Base-by-base conservation (phyloP, 2,888 invertebrate genomes). In the Mermis nigrescens region DNA sequence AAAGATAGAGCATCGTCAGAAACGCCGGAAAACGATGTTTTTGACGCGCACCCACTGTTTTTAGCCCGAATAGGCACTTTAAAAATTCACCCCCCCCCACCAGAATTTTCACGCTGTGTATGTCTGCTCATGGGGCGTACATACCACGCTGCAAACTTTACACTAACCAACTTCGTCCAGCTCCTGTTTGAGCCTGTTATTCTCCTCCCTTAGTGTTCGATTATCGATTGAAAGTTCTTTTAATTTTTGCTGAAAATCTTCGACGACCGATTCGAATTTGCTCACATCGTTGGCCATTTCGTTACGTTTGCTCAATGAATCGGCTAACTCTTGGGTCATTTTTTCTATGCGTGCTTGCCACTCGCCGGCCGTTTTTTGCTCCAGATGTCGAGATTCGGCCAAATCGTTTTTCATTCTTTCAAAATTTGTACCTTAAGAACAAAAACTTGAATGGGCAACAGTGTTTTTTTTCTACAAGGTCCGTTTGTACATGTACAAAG, bases 341-440 rank as follows among this genome's bases (percentile, higher is more conserved):
- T 63, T 63, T n/a, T 64, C 62, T 32, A 68, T 64, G 46, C 67
- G 66, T n/a, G 62, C 61, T 65, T 67, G 45, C 46, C 64, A 51
- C 7, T 54, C 24, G 7, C 54, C 22, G 22, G 22, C 22, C 31
- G 31, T 24, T 31, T n/a, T 7, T 56, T 61, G 26, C 24, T 29
- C 56, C 15, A 45, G 31, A 12, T 22, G 29, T 28, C 59, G 29
- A 22, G 27, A n/a, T 22, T 31, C n/a, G 15, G 55, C 55, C 22
- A 51, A 31, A 12, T 58, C 53, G n/a, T 46, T 62, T 4, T 46
- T 29, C 24, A 53, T 46, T 1, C 57, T 57, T 24, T 27, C 28
- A 22, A 48, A 31, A 31, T 31, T 62, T n/a, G 57, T 46, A 19
- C 51, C 54, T 31, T 56, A 22, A 46, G 31, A 46, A 61, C 31